A percentile compares a stretch with the other conserved stretches of the same genome.
Conservation (phyloP, 1,140 invertebrate genomes). For the Zeugodacus cucurbitae region DNA sequence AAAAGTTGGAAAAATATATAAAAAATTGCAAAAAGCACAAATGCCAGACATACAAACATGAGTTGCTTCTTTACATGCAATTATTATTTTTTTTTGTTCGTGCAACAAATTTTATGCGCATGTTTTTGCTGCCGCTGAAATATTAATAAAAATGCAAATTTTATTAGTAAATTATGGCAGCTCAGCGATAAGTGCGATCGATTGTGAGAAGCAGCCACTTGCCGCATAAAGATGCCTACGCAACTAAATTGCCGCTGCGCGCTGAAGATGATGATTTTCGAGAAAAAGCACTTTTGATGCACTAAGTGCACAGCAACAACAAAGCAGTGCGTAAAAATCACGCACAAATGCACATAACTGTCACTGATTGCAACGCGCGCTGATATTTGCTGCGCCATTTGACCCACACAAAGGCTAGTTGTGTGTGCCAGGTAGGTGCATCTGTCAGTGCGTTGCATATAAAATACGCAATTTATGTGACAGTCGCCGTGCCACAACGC, state of each 20-base stretch:
- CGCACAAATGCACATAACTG: background rate
- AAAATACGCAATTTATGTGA: constrained; percentile 35
- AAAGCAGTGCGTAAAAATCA: background rate
- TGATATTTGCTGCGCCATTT: background rate
- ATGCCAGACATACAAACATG: background rate
- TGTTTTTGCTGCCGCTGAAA: background rate
- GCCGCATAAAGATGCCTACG: background rate
- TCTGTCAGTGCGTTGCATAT: background rate
- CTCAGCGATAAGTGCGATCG: background rate
- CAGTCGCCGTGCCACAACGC: background rate
- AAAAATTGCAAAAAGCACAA: background rate
- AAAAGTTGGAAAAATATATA: background rate
- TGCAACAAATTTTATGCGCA: background rate
- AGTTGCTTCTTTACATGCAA: background rate
- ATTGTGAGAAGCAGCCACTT: background rate
- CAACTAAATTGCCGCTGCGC: background rate
- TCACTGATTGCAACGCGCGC: background rate
- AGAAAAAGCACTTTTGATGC: background rate
- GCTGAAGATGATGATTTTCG: background rate
- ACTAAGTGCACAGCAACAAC: background rate
- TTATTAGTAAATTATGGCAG: constrained; percentile 19
- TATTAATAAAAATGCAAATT: constrained; percentile 38
- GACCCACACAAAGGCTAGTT: no score
- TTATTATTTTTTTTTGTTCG: background rate
- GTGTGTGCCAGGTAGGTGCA: background rate